Base-by-base conservation (phyloP, 2,113 vertebrate species). In the Progne subis region DNA sequence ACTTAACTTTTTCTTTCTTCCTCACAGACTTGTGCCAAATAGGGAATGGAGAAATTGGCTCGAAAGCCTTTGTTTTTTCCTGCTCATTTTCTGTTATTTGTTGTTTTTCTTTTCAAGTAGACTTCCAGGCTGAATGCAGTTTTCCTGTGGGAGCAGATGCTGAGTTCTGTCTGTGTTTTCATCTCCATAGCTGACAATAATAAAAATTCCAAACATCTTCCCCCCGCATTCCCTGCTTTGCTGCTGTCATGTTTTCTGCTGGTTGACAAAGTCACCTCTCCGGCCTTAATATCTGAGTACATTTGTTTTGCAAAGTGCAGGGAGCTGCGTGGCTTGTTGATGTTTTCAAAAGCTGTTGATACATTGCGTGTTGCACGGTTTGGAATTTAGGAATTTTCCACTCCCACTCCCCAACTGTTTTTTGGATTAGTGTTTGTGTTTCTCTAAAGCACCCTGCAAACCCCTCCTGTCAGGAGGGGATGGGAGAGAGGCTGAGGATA, bases 321-420 rank as follows among this genome's bases (percentile, higher is more conserved):
- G 86, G 93, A 95, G 88, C 70, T 75, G 68, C 65, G 15, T 1
- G 37, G 70, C 83, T 83, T 95, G 94, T 93, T 95, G 92, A 94
- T 97, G 74, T 96, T 97, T 96, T 82, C 82, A 61, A 95, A 87
- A 96, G 82, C 90, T 96, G 94, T 95, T 82, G 88, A 94, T 97
- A 83, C 91, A 37, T 89, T 4, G 34, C 81, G 6, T 82, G 90
- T 72, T 87, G 91, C 93, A 76, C 7, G 2, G 76, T 47, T 88
- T 60, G 68, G 94, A 86, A 88, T 90, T 96, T 44, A 86, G 94
- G 95, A 93, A 95, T 96, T 96, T 97, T 97, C 95, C 90, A 79
- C 83, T 95, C 96, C 94, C 60, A 64, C 95, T 92, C 86, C 88
- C 89, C 88, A 90, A 19, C 87, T 93, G 92, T 14, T 88, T 88